These are phyloP conservation scores for Gobio gobio DNA, from an alignment of 2,113 vertebrate species.

Conservation along the genomic window DNA sequence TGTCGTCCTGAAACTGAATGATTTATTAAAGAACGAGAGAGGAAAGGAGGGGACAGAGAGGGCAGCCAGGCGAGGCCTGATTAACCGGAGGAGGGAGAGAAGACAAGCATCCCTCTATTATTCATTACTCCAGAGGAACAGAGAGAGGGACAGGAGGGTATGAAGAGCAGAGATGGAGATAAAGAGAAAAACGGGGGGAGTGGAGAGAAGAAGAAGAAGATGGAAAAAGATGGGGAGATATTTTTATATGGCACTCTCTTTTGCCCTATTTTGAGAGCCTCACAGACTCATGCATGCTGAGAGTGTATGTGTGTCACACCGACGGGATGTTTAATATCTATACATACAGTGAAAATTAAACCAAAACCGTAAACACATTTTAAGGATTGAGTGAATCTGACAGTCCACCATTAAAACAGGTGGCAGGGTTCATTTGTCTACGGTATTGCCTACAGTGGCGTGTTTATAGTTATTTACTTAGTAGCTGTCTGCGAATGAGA, in stretches of 20 bases:
- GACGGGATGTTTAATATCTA: not conserved
- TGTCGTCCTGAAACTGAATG: slow-evolving; percentile 73
- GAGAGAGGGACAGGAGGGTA: slow-evolving; percentile 46
- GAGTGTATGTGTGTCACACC: not conserved
- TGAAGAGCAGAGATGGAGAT: not conserved
- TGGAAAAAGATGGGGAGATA: slow-evolving; percentile 11
- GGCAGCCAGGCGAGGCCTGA: slow-evolving; percentile 75
- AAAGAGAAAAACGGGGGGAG: slow-evolving; percentile 5
- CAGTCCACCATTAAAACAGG: not conserved
- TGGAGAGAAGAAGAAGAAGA: not conserved
- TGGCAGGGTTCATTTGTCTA: not conserved
- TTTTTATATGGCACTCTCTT: slow-evolving; percentile 41
- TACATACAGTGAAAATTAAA: not conserved
- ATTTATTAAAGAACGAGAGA: slow-evolving; percentile 73
- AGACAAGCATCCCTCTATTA: slow-evolving; percentile 79
- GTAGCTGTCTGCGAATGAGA: not conserved
- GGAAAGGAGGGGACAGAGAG: slow-evolving; percentile 65
- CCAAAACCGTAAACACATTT: not conserved
- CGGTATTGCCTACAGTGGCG: not conserved
- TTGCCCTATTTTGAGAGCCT: slow-evolving; percentile 24
- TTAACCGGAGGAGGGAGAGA: slow-evolving; percentile 73
- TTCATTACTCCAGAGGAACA: slow-evolving; percentile 70
- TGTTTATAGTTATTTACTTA: not conserved
- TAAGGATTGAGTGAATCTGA: too few species aligned
- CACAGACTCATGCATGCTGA: not conserved